Evolutionary conservation across 2,888 invertebrate genomes (phyloP).

Genomic region (Cyaniris semiargus): DNA sequence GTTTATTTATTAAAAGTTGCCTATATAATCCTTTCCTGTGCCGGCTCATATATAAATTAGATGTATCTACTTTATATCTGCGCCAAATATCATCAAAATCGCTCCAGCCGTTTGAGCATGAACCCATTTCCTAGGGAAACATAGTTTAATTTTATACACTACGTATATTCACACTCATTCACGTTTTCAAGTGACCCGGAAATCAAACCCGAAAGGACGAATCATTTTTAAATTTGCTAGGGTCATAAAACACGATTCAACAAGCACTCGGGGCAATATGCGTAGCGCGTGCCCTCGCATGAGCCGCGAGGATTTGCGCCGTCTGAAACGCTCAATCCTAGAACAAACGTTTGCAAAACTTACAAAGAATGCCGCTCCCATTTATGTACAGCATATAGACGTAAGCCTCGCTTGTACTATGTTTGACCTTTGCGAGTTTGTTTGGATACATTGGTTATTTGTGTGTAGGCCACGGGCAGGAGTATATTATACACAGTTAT

Average conservation of each 20-base stretch:
- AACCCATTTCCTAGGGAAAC: no score
- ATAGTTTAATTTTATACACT: no score
- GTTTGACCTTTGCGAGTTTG: not conserved
- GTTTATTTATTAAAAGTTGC: no score
- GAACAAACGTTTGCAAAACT: constrained; percentile 68
- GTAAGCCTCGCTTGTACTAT: not conserved
- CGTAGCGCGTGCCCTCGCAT: constrained; percentile 70
- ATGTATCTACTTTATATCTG: no score
- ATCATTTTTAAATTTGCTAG: constrained; percentile 38
- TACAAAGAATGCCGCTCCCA: constrained; percentile 61
- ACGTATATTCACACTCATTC: no score
- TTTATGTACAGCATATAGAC: constrained; percentile 43
- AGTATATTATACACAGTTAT: no score
- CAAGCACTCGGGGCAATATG: constrained; percentile 54
- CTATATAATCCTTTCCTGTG: no score
- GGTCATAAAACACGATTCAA: constrained; percentile 56
- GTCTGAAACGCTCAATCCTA: constrained; percentile 61
- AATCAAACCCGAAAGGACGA: not conserved
- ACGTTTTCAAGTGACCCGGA: not conserved
- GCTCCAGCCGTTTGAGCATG: no score
- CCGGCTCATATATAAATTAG: no score
- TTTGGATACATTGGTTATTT: not conserved
- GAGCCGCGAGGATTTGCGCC: constrained; percentile 60
- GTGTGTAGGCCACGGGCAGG: not conserved
- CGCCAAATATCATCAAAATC: no score